These are phyloP conservation scores for Eremophila alpestris DNA, from an alignment of 2,797 vertebrate species.

Conservation along the genomic window DNA sequence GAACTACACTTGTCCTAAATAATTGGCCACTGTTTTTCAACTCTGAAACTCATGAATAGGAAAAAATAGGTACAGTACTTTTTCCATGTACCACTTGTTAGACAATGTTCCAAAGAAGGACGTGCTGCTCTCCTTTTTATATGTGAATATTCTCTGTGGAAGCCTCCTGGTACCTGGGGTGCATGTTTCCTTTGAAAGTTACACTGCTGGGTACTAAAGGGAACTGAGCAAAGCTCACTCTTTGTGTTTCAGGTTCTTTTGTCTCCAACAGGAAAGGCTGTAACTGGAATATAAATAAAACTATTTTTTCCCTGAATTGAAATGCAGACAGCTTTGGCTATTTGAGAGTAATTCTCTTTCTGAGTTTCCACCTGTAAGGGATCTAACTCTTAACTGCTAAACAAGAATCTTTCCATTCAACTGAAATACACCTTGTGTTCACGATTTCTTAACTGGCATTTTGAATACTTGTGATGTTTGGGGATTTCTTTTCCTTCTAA, in stretches of 20 bases:
- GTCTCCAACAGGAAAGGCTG: not conserved
- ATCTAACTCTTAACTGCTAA: not conserved
- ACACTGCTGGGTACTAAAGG: not conserved
- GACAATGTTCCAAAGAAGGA: not conserved
- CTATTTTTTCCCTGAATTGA: not conserved
- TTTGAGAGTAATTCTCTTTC: not conserved
- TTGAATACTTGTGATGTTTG: not conserved
- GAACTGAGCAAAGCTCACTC: not conserved
- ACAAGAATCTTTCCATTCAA: not conserved
- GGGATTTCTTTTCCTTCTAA: not conserved
- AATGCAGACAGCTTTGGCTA: not conserved
- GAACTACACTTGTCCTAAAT: not conserved
- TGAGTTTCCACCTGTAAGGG: not conserved
- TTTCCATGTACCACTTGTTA: not conserved
- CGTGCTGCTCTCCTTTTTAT: not conserved
- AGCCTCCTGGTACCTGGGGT: not conserved
- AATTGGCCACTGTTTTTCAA: not conserved
- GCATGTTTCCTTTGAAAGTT: not conserved
- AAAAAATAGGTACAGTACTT: not conserved
- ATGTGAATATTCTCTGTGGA: not conserved
- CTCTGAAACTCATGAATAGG: not conserved
- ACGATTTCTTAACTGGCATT: not conserved
- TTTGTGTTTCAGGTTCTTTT: not conserved
- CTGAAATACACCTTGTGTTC: not conserved
- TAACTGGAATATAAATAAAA: not conserved